Base-by-base conservation (phyloP, 1,140 invertebrate genomes). In the Drosophila nannoptera region DNA sequence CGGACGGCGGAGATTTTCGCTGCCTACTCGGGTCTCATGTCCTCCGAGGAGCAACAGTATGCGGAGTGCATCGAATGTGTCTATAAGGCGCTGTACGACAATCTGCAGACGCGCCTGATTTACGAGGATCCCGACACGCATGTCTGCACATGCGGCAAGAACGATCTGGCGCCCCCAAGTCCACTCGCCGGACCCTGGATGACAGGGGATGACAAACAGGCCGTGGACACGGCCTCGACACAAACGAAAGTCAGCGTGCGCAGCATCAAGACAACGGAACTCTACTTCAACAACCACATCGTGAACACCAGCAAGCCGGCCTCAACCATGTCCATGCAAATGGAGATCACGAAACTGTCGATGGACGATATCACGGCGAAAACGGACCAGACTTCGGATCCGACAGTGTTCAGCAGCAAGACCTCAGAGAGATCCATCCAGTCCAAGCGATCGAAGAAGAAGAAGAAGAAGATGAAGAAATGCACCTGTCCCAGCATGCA, bases 1-100 rank as follows among this genome's bases (percentile, higher is more conserved):
- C 64, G 75, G 0, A 88, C 87, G 0, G 83, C 87, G 0, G 61
- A 82, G 65, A 68, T 88, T 0, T 77, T 69, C 7, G 80, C 83
- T 0, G 64, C 29, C 3, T 73, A 87, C 22, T 56, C 60, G 29
- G 87, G 87, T 4, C 35, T 81, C 2, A 82, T 87, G 70, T 54
- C 69, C 59, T 66, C 71, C 11, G 81, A 84, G 54, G 60, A 87
- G 65, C 49, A 36, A 22, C 65, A 65, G 12, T 88, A 70, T 31
- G 71, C 71, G 69, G 54, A 75, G 38, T 69, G 70, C 8, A 77
- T 88, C n/a, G 67, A 82, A 53, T 80, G 76, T n/a, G 56, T 87
- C n/a, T 88, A 87, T 48, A 73, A 75, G 29, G 22, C 16, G 8
- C 58, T 88, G 0, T 59, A 68, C 31, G 63, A 77, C 2, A 75